Percentiles rank a stretch among this genome's conserved stretches.
These are phyloP conservation scores for Eupithecia vulgata DNA, from an alignment of 2,888 invertebrate genomes.

Conservation along the genomic window DNA sequence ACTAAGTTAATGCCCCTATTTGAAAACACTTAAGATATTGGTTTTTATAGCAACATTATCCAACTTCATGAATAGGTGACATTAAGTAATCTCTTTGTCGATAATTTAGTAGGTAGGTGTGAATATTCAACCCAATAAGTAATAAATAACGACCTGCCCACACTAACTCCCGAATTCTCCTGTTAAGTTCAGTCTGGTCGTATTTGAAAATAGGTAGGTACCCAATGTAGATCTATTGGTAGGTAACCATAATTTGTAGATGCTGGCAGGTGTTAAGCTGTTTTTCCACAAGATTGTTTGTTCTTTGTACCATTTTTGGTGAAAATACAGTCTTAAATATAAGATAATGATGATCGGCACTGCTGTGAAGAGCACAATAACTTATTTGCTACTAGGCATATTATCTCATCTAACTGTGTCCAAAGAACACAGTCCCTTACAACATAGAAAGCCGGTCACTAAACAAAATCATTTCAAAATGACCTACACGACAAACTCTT, in stretches of 20 bases:
- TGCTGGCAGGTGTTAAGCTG: background rate
- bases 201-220: no score
- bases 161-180: background rate
- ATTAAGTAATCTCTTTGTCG: background rate
- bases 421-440: slow-evolving; percentile 23
- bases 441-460: slow-evolving; percentile 54
- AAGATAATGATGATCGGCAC: slow-evolving; percentile 12
- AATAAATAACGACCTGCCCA: background rate
- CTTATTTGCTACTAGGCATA: slow-evolving; percentile 8
- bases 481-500: slow-evolving; percentile 56
- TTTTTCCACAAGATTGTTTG: background rate
- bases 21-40: slow-evolving; percentile 4
- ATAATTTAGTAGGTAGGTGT: background rate
- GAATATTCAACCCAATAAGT: background rate
- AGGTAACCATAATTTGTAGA: slow-evolving; percentile 1
- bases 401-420: slow-evolving; percentile 16
- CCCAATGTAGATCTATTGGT: slow-evolving; percentile 13
- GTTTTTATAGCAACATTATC: background rate
- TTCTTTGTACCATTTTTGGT: background rate
- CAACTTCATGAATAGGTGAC: background rate
- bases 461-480: slow-evolving; percentile 53
- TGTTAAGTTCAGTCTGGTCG: background rate
- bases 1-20: background rate
- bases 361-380: slow-evolving; percentile 18
- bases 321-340: slow-evolving; percentile 9